Evolutionary conservation across 2,888 invertebrate species (phyloP).

Genomic region (Tachina lurida): DNA sequence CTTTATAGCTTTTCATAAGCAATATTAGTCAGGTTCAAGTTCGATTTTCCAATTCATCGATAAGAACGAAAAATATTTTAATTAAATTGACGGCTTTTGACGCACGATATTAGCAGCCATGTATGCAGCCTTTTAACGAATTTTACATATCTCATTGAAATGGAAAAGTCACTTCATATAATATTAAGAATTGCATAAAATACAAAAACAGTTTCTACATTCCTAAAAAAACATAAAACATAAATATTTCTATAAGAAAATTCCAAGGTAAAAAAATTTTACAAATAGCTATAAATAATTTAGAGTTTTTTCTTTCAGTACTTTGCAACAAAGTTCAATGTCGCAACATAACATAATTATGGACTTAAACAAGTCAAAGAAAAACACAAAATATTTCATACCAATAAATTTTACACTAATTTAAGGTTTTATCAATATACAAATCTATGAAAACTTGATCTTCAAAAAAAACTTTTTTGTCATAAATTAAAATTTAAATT

Average conservation of each 20-base stretch:
- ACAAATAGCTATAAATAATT: not conserved
- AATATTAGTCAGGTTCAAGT: too few species aligned
- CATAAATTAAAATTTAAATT: not conserved
- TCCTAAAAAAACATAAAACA: not conserved
- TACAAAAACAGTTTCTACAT: not conserved
- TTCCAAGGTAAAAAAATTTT: slow-evolving; percentile 4
- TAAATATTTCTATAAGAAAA: not conserved
- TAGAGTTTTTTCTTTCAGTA: not conserved
- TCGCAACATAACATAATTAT: not conserved
- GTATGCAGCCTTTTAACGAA: not conserved
- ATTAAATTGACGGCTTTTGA: too few species aligned
- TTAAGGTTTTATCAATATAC: not conserved
- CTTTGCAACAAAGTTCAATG: not conserved
- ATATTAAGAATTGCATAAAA: not conserved
- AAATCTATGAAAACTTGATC: too few species aligned
- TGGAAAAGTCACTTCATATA: not conserved
- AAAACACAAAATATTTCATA: not conserved
- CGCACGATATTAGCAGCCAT: too few species aligned
- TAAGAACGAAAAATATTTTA: too few species aligned
- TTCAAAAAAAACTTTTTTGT: too few species aligned
- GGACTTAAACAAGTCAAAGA: not conserved
- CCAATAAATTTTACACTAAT: slow-evolving; percentile 2
- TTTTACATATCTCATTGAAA: not conserved
- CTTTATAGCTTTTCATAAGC: too few species aligned
- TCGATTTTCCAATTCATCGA: too few species aligned